Conservation (phyloP, 2,797 vertebrate species). For the Antennarius maculatus region DNA sequence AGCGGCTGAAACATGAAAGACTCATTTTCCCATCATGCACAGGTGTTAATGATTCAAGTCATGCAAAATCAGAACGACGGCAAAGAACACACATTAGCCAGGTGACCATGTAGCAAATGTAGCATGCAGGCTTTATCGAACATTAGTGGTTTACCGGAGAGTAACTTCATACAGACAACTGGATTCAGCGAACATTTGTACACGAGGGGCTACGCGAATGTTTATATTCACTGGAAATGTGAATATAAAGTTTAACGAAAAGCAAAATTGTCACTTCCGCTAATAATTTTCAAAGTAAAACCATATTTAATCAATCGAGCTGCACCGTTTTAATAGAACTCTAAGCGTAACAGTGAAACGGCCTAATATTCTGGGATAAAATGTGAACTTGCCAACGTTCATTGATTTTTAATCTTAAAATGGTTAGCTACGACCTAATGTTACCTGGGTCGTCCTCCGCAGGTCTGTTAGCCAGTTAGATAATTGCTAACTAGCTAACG, state of each 20-base stretch:
- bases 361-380: background rate
- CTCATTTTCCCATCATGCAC: background rate
- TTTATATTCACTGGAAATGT: background rate
- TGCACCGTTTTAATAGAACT: background rate
- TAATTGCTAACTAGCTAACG: slow-evolving; percentile 40
- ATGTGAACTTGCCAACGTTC: background rate
- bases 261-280: slow-evolving; percentile 23
- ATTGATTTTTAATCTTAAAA: slow-evolving; percentile 8
- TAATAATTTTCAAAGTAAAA: slow-evolving; percentile 46
- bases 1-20: background rate
- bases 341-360: background rate
- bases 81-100: background rate
- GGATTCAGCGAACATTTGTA: too few species aligned
- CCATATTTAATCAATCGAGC: background rate
- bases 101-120: too few species aligned
- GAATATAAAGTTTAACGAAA: background rate
- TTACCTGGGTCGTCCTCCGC: slow-evolving; percentile 4
- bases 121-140: too few species aligned
- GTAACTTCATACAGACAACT: too few species aligned
- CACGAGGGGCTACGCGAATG: too few species aligned
- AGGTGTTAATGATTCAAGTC: background rate
- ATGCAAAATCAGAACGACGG: background rate
- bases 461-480: slow-evolving; percentile 36
- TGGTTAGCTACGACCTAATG: slow-evolving; percentile 3
- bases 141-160: too few species aligned